phyloP scores from a whole-genome alignment of 2,888 invertebrate genomes.

The Heliconius erato region DNA sequence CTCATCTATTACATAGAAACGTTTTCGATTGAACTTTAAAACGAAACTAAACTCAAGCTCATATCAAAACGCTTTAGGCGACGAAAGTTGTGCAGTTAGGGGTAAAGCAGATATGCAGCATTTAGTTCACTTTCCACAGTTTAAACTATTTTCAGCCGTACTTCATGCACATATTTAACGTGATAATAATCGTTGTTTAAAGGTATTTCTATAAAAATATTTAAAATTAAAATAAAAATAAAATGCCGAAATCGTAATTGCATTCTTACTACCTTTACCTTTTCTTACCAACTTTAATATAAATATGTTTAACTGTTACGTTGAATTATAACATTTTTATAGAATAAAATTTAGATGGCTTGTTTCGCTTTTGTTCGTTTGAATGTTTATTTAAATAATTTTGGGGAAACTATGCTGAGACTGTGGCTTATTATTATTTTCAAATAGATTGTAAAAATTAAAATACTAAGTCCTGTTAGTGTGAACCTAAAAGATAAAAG shows the following conservation, averaged over 20 bases:
- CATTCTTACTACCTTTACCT: too few relatives aligned
- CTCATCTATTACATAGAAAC: not conserved
- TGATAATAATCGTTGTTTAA: not conserved
- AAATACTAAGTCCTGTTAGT: too few relatives aligned
- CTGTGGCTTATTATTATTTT: not conserved
- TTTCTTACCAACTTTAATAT: not conserved
- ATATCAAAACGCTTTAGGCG: conserved; percentile 11
- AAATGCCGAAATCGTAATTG: not conserved
- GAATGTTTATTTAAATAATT: not conserved
- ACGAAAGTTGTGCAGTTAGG: not conserved
- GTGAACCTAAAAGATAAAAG: too few relatives aligned
- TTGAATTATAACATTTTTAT: too few relatives aligned
- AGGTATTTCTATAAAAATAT: not conserved
- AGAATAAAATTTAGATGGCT: not conserved
- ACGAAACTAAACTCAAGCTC: not conserved
- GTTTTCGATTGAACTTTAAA: conserved; percentile 21
- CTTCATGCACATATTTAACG: conserved; percentile 11
- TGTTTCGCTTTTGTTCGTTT: not conserved
- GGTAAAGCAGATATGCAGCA: conserved; percentile 4
- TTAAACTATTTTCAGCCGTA: not conserved
- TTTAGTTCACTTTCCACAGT: conserved; percentile 1
- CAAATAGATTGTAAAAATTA: too few relatives aligned
- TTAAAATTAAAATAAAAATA: not conserved
- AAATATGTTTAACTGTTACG: too few relatives aligned
- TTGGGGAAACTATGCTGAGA: not conserved